Conservation (phyloP, 2,113 vertebrate genomes). For the Myiozetetes cayanensis region DNA sequence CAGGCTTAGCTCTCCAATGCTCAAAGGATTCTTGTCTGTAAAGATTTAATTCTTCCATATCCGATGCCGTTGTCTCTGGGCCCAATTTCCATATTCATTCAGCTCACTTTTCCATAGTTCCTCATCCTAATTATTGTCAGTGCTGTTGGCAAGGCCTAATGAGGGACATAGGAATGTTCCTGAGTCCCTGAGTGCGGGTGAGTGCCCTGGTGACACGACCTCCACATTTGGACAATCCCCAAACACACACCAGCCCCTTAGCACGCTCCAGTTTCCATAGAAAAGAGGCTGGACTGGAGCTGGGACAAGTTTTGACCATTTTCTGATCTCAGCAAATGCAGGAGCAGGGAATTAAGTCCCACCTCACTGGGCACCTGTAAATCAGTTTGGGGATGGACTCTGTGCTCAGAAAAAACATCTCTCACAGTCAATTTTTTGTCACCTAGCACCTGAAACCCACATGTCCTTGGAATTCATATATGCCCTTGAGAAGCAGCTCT, state of each 20-base stretch:
- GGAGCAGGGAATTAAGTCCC: neutral
- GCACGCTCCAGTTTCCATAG: neutral
- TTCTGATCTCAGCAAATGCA: neutral
- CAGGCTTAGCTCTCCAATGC: slow-evolving; percentile 27
- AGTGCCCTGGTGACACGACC: neutral
- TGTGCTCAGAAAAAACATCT: neutral
- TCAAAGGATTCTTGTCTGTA: slow-evolving; percentile 29
- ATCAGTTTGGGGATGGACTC: neutral
- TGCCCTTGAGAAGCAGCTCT: neutral
- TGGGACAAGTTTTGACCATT: neutral
- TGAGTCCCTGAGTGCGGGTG: neutral
- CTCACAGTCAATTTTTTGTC: neutral
- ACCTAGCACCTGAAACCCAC: neutral
- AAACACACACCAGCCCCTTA: neutral
- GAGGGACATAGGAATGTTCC: neutral
- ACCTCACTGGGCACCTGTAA: neutral
- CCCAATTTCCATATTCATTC: slow-evolving; percentile 13
- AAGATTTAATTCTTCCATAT: slow-evolving; percentile 11
- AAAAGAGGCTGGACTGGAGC: neutral
- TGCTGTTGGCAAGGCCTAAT: neutral
- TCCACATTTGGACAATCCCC: neutral
- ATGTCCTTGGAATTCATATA: neutral
- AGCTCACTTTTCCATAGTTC: neutral
- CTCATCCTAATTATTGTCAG: neutral
- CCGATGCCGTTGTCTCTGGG: neutral